Evolutionary conservation across 2,113 vertebrate species (phyloP).

Genomic region (Dermatemys mawii): DNA sequence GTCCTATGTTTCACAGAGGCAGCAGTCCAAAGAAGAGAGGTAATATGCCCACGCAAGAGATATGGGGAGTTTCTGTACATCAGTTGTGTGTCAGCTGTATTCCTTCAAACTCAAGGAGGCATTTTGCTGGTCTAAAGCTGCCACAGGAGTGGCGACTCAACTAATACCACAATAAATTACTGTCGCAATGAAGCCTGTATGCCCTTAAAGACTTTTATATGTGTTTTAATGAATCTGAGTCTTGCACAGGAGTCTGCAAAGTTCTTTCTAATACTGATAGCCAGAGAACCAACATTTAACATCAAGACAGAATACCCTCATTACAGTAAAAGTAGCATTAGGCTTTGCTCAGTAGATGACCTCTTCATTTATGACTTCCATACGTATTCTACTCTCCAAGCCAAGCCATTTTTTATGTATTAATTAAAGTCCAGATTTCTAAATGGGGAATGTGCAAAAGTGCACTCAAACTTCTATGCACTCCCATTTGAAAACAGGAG

Average conservation of each 20-base stretch:
- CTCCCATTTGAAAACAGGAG: background rate
- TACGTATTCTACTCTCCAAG: background rate
- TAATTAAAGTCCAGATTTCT: slow-evolving; percentile 49
- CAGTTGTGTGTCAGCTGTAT: background rate
- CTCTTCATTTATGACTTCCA: slow-evolving; percentile 9
- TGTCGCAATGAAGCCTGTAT: background rate
- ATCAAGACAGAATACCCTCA: background rate
- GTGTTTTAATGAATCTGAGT: slow-evolving; percentile 14
- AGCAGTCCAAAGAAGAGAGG: background rate
- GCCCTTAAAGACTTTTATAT: background rate
- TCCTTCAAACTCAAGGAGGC: background rate
- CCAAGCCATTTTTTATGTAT: background rate
- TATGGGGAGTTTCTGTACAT: background rate
- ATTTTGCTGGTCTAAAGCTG: background rate
- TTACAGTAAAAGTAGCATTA: background rate
- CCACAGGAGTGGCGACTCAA: background rate
- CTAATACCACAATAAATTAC: background rate
- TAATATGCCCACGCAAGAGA: background rate
- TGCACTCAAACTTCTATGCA: background rate
- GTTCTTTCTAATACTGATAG: background rate
- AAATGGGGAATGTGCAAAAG: background rate
- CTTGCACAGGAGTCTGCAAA: background rate
- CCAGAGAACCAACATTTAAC: background rate
- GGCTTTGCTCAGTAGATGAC: background rate
- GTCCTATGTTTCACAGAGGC: background rate